These are phyloP conservation scores for Anguilla rostrata DNA, from an alignment of 2,113 vertebrate species.

Conservation along the genomic window DNA sequence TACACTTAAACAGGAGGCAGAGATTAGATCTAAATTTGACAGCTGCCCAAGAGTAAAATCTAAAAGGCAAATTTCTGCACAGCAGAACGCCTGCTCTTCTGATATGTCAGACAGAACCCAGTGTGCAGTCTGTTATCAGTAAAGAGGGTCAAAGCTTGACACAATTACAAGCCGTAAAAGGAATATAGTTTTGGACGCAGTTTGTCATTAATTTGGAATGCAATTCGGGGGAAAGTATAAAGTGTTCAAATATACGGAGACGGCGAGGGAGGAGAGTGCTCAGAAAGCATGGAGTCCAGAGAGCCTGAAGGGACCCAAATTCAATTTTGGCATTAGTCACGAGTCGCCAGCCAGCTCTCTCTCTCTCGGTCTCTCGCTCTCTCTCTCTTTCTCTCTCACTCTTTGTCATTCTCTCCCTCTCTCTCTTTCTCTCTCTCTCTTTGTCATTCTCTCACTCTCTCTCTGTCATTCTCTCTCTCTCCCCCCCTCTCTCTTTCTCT, in stretches of 20 bases:
- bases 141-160: not conserved
- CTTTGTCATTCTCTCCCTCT: not conserved
- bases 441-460: too few relatives aligned
- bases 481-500: too few relatives aligned
- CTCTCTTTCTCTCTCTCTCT: not conserved
- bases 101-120: not conserved
- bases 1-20: not conserved
- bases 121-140: not conserved
- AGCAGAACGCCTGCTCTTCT: not conserved
- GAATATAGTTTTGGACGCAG: not conserved
- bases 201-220: not conserved
- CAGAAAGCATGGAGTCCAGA: not conserved
- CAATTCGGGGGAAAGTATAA: not conserved
- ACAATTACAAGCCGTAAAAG: not conserved
- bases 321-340: not conserved
- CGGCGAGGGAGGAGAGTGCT: not conserved
- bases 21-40: not conserved
- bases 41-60: not conserved
- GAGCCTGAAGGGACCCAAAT: not conserved
- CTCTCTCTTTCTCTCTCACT: not conserved
- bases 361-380: not conserved
- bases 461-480: too few relatives aligned
- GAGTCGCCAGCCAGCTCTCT: not conserved
- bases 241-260: not conserved
- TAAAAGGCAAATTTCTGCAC: not conserved